phyloP scores from a whole-genome alignment of 2,113 vertebrate genomes.

The Colinus virginianus region DNA sequence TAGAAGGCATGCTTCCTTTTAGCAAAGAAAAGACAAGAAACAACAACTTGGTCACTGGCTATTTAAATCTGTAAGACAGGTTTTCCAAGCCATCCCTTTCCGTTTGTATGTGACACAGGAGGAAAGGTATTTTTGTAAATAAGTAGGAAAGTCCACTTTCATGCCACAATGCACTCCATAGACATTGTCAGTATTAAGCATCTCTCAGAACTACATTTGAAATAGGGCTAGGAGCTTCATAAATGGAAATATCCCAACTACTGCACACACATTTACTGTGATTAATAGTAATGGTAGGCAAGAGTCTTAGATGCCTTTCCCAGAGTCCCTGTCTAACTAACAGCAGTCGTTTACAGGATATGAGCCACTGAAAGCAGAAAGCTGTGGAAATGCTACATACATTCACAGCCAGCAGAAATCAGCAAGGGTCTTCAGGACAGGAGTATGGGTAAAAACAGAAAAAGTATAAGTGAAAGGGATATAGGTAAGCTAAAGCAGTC shows the following conservation, averaged over 20 bases:
- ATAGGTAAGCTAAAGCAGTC: not conserved
- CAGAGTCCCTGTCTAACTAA: not conserved
- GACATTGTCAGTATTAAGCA: not conserved
- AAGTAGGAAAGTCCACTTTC: not conserved
- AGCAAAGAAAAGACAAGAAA: not conserved
- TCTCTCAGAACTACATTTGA: not conserved
- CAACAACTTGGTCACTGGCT: not conserved
- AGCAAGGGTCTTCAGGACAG: not conserved
- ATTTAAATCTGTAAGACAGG: not conserved
- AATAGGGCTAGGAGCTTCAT: not conserved
- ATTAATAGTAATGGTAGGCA: not conserved
- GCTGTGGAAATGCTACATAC: not conserved
- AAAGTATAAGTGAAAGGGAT: not conserved
- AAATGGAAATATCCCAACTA: not conserved
- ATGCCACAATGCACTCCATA: fast-evolving
- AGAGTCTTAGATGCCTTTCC: not conserved
- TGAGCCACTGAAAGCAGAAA: not conserved
- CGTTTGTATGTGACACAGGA: not conserved
- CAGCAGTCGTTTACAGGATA: not conserved
- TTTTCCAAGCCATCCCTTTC: not conserved
- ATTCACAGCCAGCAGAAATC: not conserved
- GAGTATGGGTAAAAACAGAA: not conserved
- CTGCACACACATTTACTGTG: not conserved
- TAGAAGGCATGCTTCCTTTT: not conserved
- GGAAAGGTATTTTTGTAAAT: not conserved